Evolutionary conservation across 2,113 vertebrate genomes (phyloP).

Genomic region (Paramormyrops kingsleyae): DNA sequence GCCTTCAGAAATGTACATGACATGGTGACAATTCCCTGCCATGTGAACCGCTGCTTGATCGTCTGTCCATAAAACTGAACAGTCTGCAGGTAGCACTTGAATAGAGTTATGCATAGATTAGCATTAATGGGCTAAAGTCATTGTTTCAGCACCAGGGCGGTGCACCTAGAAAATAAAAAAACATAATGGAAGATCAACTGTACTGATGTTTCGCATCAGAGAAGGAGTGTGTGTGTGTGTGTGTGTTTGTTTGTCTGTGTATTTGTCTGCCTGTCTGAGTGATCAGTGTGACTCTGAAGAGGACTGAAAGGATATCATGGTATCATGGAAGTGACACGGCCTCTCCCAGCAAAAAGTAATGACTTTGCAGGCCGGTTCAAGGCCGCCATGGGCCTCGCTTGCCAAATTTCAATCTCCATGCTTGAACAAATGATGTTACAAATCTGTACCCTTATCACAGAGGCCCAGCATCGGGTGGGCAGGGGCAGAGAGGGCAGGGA

Average conservation of each 20-base stretch:
- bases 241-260: constrained; percentile 3
- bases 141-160: not conserved
- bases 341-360: constrained; percentile 38
- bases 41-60: not conserved
- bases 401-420: constrained; percentile 50
- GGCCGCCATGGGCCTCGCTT: constrained; percentile 43
- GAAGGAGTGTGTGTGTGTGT: not conserved
- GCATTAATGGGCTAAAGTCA: not conserved
- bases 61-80: not conserved
- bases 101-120: not conserved
- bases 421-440: constrained; percentile 51
- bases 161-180: not conserved
- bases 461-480: constrained; percentile 27
- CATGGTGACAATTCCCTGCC: not conserved
- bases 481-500: constrained; percentile 22
- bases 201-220: not conserved
- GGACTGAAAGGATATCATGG: constrained; percentile 46
- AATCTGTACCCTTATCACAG: constrained; percentile 43
- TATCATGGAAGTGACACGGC: constrained; percentile 46
- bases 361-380: constrained; percentile 62
- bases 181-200: not conserved
- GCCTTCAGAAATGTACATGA: not conserved
- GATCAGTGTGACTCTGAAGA: constrained; percentile 38
- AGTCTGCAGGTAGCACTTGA: not conserved
- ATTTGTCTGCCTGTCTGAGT: not conserved